These are phyloP conservation scores for Drosophila neotestacea DNA, from an alignment of 2,888 invertebrate species.

Conservation along the genomic window DNA sequence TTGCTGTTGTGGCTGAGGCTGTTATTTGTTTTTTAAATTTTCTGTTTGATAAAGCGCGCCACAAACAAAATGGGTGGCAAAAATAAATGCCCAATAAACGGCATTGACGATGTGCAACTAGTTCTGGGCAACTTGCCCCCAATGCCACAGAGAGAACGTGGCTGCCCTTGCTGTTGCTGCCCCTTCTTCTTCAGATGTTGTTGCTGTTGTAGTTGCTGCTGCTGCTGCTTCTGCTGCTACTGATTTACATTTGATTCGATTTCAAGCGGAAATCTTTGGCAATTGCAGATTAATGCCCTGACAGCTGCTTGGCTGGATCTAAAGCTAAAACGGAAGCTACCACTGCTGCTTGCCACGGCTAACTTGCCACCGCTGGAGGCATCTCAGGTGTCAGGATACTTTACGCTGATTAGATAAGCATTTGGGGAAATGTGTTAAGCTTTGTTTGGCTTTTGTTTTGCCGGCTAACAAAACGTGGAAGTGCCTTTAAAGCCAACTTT, in stretches of 20 bases:
- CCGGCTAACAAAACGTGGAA: neutral
- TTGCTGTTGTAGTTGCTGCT: conserved; percentile 31
- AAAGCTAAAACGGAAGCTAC: conserved; percentile 34
- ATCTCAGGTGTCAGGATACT: conserved; percentile 84
- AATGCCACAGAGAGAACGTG: conserved; percentile 1
- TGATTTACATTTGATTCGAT: conserved; percentile 80
- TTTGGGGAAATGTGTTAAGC: conserved; percentile 81
- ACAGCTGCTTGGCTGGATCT: conserved; percentile 58
- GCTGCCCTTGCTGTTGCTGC: conserved; percentile 12
- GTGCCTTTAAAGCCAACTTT: conserved; percentile 70
- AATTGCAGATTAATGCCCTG: conserved; percentile 85
- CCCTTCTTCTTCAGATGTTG: neutral
- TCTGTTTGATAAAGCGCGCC: conserved; percentile 79
- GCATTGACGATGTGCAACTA: conserved; percentile 70
- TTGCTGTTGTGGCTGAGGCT: conserved; percentile 30
- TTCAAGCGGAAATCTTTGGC: conserved; percentile 81
- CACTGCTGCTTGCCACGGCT: conserved; percentile 8
- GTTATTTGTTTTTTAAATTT: conserved; percentile 80
- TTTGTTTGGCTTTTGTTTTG: conserved; percentile 79
- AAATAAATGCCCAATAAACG: conserved; percentile 62
- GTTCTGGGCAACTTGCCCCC: conserved; percentile 66
- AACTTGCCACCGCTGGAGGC: conserved; percentile 43
- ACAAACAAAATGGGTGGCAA: conserved; percentile 78
- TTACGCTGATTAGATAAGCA: conserved; percentile 84
- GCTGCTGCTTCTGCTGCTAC: conserved; percentile 31